These are phyloP conservation scores for Yponomeuta evonymella DNA, from an alignment of 2,888 invertebrate genomes.

Conservation along the genomic window DNA sequence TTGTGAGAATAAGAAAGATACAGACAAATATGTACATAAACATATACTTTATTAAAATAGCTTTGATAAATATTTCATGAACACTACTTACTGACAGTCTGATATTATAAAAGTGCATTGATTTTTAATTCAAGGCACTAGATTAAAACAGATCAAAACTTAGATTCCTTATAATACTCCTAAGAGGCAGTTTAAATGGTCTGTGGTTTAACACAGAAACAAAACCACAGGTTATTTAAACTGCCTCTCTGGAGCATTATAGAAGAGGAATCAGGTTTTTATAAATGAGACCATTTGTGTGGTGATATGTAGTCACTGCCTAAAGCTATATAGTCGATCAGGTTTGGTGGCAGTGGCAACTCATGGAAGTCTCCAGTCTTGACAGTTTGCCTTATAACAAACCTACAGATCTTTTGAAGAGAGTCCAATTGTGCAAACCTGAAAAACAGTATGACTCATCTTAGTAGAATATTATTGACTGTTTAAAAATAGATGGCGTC, in stretches of 20 bases:
- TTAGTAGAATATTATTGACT: background rate
- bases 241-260: too few species aligned
- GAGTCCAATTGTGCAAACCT: constrained; percentile 81
- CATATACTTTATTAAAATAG: constrained; percentile 40
- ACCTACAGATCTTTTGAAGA: constrained; percentile 84
- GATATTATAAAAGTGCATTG: constrained; percentile 15
- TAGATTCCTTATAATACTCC: too few species aligned
- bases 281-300: constrained; percentile 34
- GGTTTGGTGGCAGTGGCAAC: constrained; percentile 78
- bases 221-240: too few species aligned
- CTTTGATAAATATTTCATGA: constrained; percentile 47
- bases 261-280: too few species aligned
- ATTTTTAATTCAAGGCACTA: constrained; percentile 24
- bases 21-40: constrained; percentile 13
- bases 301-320: constrained; percentile 71
- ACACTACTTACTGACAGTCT: constrained; percentile 28
- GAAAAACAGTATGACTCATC: constrained; percentile 41
- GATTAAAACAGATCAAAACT: constrained; percentile 18
- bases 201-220: too few species aligned
- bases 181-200: too few species aligned
- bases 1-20: background rate
- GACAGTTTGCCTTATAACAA: constrained; percentile 83
- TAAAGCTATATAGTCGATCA: constrained; percentile 59
- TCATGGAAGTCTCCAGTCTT: constrained; percentile 80
- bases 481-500: background rate